Percentiles rank a stretch among this genome's conserved stretches.
These are phyloP conservation scores for Panthera uncia DNA, from an alignment of 2,113 vertebrate species.

Conservation along the genomic window DNA sequence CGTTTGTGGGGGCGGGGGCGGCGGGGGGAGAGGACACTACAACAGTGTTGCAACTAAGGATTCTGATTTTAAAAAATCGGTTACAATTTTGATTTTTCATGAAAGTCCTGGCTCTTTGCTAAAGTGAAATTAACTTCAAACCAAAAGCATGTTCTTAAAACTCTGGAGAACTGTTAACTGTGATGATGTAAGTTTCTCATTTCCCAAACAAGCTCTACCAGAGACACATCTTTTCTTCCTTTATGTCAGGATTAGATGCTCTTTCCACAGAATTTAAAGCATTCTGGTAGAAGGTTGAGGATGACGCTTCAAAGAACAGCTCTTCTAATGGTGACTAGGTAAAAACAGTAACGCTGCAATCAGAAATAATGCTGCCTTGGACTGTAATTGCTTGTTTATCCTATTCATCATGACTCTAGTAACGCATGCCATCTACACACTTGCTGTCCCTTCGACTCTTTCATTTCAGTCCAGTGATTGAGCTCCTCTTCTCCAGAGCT, in stretches of 20 bases:
- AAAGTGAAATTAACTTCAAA: conserved; percentile 77
- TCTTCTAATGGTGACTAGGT: conserved; percentile 53
- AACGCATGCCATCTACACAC: conserved; percentile 97
- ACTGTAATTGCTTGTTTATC: fast-evolving
- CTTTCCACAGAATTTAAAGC: conserved; percentile 60
- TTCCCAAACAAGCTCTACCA: background rate
- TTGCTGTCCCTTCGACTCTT: conserved; percentile 97
- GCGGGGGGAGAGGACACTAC: background rate
- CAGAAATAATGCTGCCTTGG: conserved; percentile 39
- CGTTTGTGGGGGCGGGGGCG: too few relatives aligned
- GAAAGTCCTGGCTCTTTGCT: conserved; percentile 53
- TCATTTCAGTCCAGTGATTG: conserved; percentile 98
- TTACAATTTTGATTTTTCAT: background rate
- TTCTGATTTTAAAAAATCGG: conserved; percentile 1
- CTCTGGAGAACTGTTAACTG: conserved; percentile 57
- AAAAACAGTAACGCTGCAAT: conserved; percentile 12
- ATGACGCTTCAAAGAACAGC: conserved; percentile 66
- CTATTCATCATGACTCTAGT: conserved; percentile 90
- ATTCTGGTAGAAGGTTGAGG: conserved; percentile 78
- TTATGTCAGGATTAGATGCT: conserved; percentile 8
- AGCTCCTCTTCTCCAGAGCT: conserved; percentile 98
- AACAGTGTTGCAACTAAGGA: background rate
- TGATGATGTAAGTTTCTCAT: conserved; percentile 63
- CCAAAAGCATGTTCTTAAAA: conserved; percentile 59
- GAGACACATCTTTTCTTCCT: background rate